Evolutionary conservation across 1,140 invertebrate species (phyloP), one percentile per base, ranked within the genome.

Genomic region (Colletes gigas): DNA sequence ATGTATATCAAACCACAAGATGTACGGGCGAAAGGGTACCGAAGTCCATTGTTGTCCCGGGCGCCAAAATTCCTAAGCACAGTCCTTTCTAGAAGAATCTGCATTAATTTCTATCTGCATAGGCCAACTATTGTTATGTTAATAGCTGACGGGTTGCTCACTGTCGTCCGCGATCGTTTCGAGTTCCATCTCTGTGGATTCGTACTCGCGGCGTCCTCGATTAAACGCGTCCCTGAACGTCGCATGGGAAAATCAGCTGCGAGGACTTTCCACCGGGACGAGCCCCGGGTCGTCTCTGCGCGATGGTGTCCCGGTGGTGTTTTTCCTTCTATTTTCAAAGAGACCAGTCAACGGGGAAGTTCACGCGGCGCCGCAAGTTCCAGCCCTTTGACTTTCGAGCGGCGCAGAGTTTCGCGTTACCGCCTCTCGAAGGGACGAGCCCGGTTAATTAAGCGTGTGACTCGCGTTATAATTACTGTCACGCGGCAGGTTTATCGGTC

Each of bases 101-200:
- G 90, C 91, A 92, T 93, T 93, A 93, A 93, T 93, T 93, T 93
- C 90, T 93, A 92, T 93, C 91, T 89, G 89, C 91, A 90, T 91
- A 90, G 89, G 86, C 75, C 81, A 81, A 57, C 85, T 68, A 93
- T 93, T 93, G 91, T 93, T 86, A 93, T 93, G 92, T 88, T 93
- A 93, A 93, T 93, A 78, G 73, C 8, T 55, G 19, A 12, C 76
- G 41, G 50, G 78, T 65, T 86, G 87, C 83, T 81, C 57, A 81
- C 65, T 52, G 21, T 63, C 80, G 67, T 85, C 73, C 81, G 86
- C 91, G 82, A 69, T 78, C 71, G 63, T 86, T 86, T 83, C 73
- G 69, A 54, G 52, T 3, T 69, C 15, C 41, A 17, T 50, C 50
- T 50, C 54, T 12, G 52, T 54, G 52, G 52, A 54, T 12, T 12